A percentile compares a stretch with the other conserved stretches of the same genome.
Conservation (phyloP, 1,140 invertebrate genomes). For the Temnothorax curvispinosus region DNA sequence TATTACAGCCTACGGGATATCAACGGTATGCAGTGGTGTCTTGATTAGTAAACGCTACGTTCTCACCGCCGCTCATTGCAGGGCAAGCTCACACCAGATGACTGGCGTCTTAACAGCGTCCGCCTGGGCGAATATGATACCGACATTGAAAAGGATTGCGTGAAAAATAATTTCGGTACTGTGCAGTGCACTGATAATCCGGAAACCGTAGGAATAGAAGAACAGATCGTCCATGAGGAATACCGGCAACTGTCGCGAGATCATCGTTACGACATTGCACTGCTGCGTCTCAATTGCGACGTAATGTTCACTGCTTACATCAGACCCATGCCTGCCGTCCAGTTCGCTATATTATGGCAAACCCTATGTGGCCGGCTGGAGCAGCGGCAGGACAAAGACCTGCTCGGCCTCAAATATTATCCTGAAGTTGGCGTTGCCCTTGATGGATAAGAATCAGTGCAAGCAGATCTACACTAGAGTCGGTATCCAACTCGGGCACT, state of each 20-base stretch:
- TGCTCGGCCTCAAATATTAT: conserved; percentile 87
- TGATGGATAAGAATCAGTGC: conserved; percentile 84
- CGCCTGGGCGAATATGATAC: conserved; percentile 89
- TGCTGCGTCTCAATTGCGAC: conserved; percentile 88
- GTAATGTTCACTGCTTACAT: conserved; percentile 90
- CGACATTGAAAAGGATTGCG: conserved; percentile 86
- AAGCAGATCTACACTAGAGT: conserved; percentile 80
- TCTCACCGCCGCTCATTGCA: conserved; percentile 95
- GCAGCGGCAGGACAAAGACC: conserved; percentile 89
- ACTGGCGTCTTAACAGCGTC: conserved; percentile 85
- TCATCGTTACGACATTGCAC: conserved; percentile 92
- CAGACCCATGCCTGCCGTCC: conserved; percentile 92
- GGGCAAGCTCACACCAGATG: conserved; percentile 86
- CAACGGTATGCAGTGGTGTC: conserved; percentile 89
- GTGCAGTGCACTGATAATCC: conserved; percentile 86
- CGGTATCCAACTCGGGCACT: conserved; percentile 66
- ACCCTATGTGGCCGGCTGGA: conserved; percentile 92
- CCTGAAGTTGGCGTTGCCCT: conserved; percentile 86
- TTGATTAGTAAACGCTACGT: conserved; percentile 89
- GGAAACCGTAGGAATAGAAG: conserved; percentile 88
- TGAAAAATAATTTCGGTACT: conserved; percentile 76
- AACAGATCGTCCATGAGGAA: conserved; percentile 89
- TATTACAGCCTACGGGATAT: conserved; percentile 77
- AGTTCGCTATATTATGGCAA: conserved; percentile 85
- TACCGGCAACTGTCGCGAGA: conserved; percentile 87